phyloP scores from a whole-genome alignment of 2,888 invertebrate genomes.

The Lasioglossum calceatum region DNA sequence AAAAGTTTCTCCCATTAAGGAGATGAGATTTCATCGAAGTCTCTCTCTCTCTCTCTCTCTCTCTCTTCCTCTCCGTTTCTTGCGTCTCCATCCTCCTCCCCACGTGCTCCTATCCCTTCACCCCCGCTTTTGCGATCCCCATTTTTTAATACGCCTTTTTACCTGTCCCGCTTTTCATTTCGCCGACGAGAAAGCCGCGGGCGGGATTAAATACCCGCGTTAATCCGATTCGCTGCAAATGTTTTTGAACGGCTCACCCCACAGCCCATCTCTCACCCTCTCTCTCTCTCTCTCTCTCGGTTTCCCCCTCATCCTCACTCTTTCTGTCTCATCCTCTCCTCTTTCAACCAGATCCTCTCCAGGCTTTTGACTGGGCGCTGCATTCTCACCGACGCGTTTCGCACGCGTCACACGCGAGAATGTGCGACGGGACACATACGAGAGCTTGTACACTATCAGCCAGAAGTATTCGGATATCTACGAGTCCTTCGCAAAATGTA shows the following conservation, averaged over 20 bases:
- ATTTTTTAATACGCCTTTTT: constrained; percentile 62
- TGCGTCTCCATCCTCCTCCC: not conserved
- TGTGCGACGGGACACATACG: constrained; percentile 21
- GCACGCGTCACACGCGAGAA: constrained; percentile 31
- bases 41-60: constrained; percentile 38
- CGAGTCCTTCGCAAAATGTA: not conserved
- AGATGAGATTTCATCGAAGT: constrained; percentile 73
- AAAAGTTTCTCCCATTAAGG: constrained; percentile 72
- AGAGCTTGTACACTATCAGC: not conserved
- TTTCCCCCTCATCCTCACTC: not conserved
- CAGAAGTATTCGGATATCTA: not conserved
- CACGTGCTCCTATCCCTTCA: not conserved
- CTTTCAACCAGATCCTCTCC: constrained; percentile 10
- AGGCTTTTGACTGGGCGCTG: constrained; percentile 41
- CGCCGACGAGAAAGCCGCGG: constrained; percentile 67
- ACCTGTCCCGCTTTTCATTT: constrained; percentile 63
- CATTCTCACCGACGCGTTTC: constrained; percentile 28
- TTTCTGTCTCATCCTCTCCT: not conserved
- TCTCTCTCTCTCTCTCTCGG: not conserved
- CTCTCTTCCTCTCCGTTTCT: not conserved
- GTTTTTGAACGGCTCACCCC: constrained; percentile 63
- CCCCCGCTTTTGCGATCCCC: constrained; percentile 6
- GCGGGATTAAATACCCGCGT: constrained; percentile 72
- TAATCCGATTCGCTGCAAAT: constrained; percentile 74
- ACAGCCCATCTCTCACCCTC: not conserved